A percentile compares a stretch with the other conserved stretches of the same genome.
These are phyloP conservation scores for Megaceryle maxima DNA, from an alignment of 2,113 vertebrate species.

Conservation along the genomic window DNA sequence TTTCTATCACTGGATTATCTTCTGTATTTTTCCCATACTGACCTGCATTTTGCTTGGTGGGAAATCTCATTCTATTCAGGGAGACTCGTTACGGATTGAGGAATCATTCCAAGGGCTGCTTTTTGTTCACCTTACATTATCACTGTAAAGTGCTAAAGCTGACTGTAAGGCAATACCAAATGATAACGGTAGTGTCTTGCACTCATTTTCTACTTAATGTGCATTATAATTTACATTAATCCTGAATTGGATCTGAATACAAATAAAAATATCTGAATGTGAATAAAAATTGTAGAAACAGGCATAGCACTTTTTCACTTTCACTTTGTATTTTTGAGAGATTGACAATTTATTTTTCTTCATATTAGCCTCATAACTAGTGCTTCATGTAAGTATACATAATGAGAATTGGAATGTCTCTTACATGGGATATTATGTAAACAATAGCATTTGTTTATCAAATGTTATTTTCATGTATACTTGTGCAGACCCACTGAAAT, in stretches of 20 bases:
- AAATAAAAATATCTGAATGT: neutral
- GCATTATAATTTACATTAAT: neutral
- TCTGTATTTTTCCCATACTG: neutral
- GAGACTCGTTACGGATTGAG: neutral
- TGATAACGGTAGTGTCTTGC: neutral
- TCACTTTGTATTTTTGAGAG: neutral
- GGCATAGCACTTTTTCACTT: neutral
- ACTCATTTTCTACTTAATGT: neutral
- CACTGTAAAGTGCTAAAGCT: neutral
- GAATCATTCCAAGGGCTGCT: neutral
- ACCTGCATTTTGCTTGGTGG: neutral
- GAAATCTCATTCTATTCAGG: neutral
- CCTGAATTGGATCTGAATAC: neutral
- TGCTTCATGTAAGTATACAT: neutral
- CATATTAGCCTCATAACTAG: neutral
- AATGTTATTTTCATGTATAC: neutral
- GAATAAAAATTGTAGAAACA: neutral
- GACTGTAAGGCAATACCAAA: neutral
- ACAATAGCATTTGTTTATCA: conserved; percentile 15
- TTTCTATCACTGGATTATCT: neutral
- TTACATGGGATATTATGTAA: neutral
- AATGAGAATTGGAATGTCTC: neutral
- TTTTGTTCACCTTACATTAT: neutral
- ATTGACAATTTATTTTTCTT: neutral
- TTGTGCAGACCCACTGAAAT: neutral